Evolutionary conservation across 2,888 invertebrate genomes (phyloP).

Genomic region (Lagria hirta): DNA sequence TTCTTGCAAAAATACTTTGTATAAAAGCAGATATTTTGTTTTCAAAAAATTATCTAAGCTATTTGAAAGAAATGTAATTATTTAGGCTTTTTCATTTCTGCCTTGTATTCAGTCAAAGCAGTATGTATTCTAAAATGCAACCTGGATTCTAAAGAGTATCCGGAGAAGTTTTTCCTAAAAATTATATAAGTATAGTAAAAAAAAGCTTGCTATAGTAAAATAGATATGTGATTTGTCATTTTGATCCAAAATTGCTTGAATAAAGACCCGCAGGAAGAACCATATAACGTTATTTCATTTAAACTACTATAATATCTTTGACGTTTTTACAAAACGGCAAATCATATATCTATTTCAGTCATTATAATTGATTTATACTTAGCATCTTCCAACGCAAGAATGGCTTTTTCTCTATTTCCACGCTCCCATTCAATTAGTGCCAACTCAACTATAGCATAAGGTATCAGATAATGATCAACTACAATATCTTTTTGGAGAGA

Average conservation of each 20-base stretch:
- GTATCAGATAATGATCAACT: constrained; percentile 81
- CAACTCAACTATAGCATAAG: constrained; percentile 84
- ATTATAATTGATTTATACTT: constrained; percentile 60
- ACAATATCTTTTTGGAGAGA: constrained; percentile 70
- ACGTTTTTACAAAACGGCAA: constrained; percentile 18
- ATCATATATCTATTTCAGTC: constrained; percentile 2
- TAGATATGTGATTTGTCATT: too few relatives aligned
- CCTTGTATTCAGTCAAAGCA: constrained; percentile 58
- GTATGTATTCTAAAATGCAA: constrained; percentile 89
- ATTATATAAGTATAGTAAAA: too few relatives aligned
- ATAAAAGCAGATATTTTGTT: too few relatives aligned
- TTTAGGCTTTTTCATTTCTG: constrained; percentile 35
- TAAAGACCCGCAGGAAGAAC: too few relatives aligned
- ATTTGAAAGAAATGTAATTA: too few relatives aligned
- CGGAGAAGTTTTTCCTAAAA: constrained; percentile 82
- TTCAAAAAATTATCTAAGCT: too few relatives aligned
- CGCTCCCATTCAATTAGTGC: constrained; percentile 76
- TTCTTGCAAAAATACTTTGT: too few relatives aligned
- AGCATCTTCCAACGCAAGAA: constrained; percentile 74
- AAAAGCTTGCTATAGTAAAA: too few relatives aligned
- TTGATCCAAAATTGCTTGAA: too few relatives aligned
- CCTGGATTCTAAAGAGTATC: constrained; percentile 84
- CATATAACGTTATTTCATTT: too few relatives aligned
- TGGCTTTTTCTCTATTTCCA: constrained; percentile 68
- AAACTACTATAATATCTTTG: too few relatives aligned